Base-by-base conservation (phyloP, 1,140 invertebrate species). In the Solenopsis fugax region DNA sequence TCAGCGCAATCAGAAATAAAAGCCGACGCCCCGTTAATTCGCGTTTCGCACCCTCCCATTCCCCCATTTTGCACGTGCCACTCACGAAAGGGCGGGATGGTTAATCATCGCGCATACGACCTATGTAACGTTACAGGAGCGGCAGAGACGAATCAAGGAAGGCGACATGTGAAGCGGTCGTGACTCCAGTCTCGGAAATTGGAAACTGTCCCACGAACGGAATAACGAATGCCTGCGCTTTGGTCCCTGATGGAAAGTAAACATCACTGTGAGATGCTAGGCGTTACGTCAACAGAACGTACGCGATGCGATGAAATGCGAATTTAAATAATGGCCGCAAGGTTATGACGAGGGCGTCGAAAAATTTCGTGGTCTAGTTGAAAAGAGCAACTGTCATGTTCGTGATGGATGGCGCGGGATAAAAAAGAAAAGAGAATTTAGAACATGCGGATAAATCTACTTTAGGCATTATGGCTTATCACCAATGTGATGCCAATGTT, bases 131-230 rank as follows among this genome's bases (percentile, higher is more conserved):
- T 65, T 48, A 58, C 69, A 34, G 48, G 60, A 85, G 48, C 16
- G 52, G 10, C 50, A 41, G 13, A 34, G 45, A 34, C 34, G 56
- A 90, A 89, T 69, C 81, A 62, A 18, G 71, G 64, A 56, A 73
- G 76, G 75, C 65, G 82, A 69, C 86, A 29, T 41, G 50, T 21
- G 37, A 60, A 85, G 86, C 65, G 81, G 76, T 75, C 80, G 86
- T 75, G 89, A 88, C 89, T 75, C 58, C 10, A 69, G 60, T 62
- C 71, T 69, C 89, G 90, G 89, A 91, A 91, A 91, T 91, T 91
- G 90, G 89, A 90, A 91, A 81, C 89, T 84, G 89, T 52, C 67
- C 62, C 89, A 87, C 88, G 89, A 90, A 90, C 81, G 76, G 89
- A 90, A 90, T 90, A 90, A 87, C 89, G 87, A 90, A 88, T 88